Base-by-base conservation (phyloP, 2,113 vertebrate species). In the Prionailurus bengalensis region DNA sequence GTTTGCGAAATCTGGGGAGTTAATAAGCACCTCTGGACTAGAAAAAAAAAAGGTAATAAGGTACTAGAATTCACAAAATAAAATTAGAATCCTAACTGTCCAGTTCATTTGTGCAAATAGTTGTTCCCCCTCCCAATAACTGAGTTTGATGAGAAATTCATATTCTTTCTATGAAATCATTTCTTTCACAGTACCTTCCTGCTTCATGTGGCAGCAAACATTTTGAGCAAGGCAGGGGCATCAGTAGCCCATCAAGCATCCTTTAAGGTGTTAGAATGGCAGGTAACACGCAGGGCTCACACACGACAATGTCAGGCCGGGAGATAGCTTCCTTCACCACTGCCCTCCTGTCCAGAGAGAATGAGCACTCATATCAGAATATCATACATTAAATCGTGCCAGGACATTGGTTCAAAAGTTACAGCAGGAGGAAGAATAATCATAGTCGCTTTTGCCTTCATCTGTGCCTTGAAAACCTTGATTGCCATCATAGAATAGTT, bases 181-280 rank as follows among this genome's bases (percentile, higher is more conserved):
- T 82, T 83, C 0, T 89, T 91, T 87, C 71, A 61, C 13, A 95
- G 4, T 27, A 78, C 95, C 74, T 91, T 51, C n/a, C 73, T 97
- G 12, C 7, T 68, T 91, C 16, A 45, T 53, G 5, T 42, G n/a
- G 4, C 12, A 8, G 42, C 33, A 88, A 58, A 33, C 2, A 13
- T 11, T 94, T 66, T 74, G 33, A 78, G 51, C 82, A 5, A 9
- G 29, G 27, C 16, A 39, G 16, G 39, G 71, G 1, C 25, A 78
- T 90, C n/a, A 17, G 0, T 33, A 33, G 5, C 13, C 29, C 71
- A 7, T 84, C 23, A 83, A 73, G 29, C 13, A 48, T 87, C 19
- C 31, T 42, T 15, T 63, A 55, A 89, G 39, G 7, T 15, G 1
- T 17, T 84, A 31, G 15, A 14, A 84, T 17, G 7, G 3, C 1